Conservation (phyloP, 2,113 vertebrate species). For the Gymnobelideus leadbeateri region DNA sequence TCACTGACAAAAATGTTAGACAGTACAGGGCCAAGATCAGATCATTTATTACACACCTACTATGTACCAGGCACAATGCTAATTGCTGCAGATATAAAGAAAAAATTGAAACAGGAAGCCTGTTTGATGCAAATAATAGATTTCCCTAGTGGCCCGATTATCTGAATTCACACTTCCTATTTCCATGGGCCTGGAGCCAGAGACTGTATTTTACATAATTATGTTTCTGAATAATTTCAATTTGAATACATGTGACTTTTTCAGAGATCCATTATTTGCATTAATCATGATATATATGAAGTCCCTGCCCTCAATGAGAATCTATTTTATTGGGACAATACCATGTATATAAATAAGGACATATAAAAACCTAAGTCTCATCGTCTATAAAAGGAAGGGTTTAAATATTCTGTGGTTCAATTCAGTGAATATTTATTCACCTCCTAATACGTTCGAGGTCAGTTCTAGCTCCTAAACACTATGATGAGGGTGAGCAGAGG, state of each 20-base stretch:
- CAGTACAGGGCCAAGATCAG: not conserved
- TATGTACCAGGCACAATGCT: not conserved
- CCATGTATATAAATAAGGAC: not conserved
- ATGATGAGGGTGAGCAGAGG: not conserved
- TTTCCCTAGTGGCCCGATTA: not conserved
- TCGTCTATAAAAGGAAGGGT: not conserved
- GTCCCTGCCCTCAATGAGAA: not conserved
- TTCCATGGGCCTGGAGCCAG: not conserved
- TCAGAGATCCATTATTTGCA: not conserved
- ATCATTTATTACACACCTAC: not conserved
- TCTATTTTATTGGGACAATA: not conserved
- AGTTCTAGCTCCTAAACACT: not conserved
- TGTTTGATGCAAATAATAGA: not conserved
- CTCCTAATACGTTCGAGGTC: not conserved
- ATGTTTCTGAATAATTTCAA: not conserved
- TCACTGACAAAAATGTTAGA: not conserved
- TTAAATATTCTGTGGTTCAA: not conserved
- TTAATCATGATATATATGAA: not conserved
- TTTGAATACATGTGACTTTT: not conserved
- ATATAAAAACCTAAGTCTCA: not conserved
- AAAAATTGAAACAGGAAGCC: not conserved
- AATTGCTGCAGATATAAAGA: not conserved
- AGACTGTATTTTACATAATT: not conserved
- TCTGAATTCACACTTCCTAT: not conserved
- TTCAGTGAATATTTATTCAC: not conserved